Base-by-base conservation (phyloP, 1,140 invertebrate genomes). In the Dysdera silvatica region DNA sequence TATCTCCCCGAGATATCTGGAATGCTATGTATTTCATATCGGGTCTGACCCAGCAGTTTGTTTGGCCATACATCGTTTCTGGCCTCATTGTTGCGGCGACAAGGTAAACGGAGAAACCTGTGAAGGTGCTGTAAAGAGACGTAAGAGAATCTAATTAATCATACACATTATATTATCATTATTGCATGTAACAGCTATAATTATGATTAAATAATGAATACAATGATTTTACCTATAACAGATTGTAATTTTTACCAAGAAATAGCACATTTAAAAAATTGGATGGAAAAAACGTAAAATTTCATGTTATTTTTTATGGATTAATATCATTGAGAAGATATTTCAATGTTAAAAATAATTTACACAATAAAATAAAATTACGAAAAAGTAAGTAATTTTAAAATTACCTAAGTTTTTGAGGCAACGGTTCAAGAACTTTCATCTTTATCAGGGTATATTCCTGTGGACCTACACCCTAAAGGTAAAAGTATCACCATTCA, bases 51-150 rank as follows among this genome's bases (percentile, higher is more conserved):
- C 95, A 99, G 74, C 95, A 98, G 74, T 99, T 99, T 0, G 97
- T 99, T 80, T 99, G 97, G 3, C 97, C 97, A 76, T 98, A 99
- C 96, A 99, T 99, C 1, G 97, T 99, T 79, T 99, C 97, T 12
- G 96, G 95, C 67, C 95, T 80, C 6, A 99, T 77, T 18, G 97
- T 99, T n/a, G 94, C 97, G 40, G 95, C 95, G 14, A 99, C 93
- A 48, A 99, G 80, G 75, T 79, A 96, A 24, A 97, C 81, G 8
- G 81, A 72, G 71, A 84, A 82, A 4, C 76, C 76, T 61, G 74
- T 68, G 53, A 84, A 74, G 56, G 69, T 55, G 49, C 84, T 86
- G 66, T 47, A 79, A 79, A 68, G 49, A 55, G 32, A 49, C n/a
- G n/a, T n/a, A n/a, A 20, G 16, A 26, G 26, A 62, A 62, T 53